These are phyloP conservation scores for Chouioia cunea DNA, from an alignment of 2,888 invertebrate species.

Conservation along the genomic window DNA sequence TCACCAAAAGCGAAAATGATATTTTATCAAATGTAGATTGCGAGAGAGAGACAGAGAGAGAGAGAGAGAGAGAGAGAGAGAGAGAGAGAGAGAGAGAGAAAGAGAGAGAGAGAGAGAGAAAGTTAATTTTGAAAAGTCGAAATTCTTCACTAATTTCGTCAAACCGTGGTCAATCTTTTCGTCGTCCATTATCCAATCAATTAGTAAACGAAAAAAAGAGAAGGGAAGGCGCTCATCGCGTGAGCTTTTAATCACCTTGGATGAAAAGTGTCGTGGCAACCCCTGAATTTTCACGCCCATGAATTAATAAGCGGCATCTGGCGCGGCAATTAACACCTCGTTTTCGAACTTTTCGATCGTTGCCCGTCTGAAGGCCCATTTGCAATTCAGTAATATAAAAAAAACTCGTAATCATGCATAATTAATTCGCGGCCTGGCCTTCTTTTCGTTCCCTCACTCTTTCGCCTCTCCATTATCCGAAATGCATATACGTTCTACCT, in stretches of 20 bases:
- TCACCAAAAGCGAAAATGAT: no score
- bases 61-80: no score
- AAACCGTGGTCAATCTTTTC: no score
- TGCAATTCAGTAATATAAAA: conserved; percentile 33
- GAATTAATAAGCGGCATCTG: conserved; percentile 46
- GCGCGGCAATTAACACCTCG: conserved; percentile 39
- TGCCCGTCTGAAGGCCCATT: conserved; percentile 21
- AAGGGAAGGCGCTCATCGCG: conserved; percentile 3
- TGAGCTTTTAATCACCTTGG: not conserved
- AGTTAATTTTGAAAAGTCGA: no score
- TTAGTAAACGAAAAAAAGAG: conserved; percentile 3
- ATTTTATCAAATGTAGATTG: no score
- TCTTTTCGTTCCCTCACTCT: not conserved
- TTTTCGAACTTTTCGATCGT: conserved; percentile 36
- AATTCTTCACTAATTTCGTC: no score
- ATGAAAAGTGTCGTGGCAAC: not conserved
- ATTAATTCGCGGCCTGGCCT: conserved; percentile 31
- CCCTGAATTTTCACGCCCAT: conserved; percentile 41
- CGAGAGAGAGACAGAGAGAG: no score
- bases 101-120: no score
- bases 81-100: no score
- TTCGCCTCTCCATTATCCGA: conserved; percentile 10
- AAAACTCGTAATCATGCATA: conserved; percentile 36
- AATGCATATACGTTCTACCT: conserved; percentile 38
- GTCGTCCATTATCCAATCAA: conserved; percentile 20